phyloP scores from a whole-genome alignment of 2,113 vertebrate species.

The Stomatorhinus ivindoensis region DNA sequence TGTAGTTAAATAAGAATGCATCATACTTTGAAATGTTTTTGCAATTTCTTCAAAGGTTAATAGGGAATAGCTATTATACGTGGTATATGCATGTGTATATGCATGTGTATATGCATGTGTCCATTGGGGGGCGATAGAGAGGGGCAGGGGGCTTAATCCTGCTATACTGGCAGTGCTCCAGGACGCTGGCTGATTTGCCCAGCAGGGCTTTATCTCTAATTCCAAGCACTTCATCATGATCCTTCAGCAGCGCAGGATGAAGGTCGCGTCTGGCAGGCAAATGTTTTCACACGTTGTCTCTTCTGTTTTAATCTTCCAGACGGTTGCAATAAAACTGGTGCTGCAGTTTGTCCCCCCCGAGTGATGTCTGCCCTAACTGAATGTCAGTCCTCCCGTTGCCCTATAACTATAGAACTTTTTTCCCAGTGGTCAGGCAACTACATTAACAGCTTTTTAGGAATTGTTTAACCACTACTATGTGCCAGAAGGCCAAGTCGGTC shows the following conservation, averaged over 20 bases:
- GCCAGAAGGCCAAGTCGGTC: neutral
- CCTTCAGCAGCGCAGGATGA: neutral
- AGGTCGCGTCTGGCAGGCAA: constrained; percentile 8
- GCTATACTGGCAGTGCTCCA: neutral
- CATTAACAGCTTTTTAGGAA: neutral
- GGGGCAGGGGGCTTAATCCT: neutral
- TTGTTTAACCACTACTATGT: neutral
- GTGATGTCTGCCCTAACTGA: neutral
- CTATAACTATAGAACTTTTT: neutral
- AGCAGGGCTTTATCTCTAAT: neutral
- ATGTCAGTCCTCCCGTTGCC: neutral
- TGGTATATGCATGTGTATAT: neutral
- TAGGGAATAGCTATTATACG: neutral
- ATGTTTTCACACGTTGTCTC: constrained; percentile 35
- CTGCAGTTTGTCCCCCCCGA: neutral
- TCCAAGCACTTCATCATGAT: constrained; percentile 12
- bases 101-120: neutral
- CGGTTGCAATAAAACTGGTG: neutral
- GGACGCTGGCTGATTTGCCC: neutral
- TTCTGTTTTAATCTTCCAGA: constrained; percentile 12
- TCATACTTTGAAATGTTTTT: neutral
- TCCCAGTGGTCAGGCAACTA: neutral
- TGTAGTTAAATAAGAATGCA: neutral
- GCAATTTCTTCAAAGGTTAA: neutral
- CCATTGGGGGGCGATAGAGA: neutral